These are phyloP conservation scores for Nymphicus hollandicus DNA, from an alignment of 2,113 vertebrate species.

Conservation along the genomic window DNA sequence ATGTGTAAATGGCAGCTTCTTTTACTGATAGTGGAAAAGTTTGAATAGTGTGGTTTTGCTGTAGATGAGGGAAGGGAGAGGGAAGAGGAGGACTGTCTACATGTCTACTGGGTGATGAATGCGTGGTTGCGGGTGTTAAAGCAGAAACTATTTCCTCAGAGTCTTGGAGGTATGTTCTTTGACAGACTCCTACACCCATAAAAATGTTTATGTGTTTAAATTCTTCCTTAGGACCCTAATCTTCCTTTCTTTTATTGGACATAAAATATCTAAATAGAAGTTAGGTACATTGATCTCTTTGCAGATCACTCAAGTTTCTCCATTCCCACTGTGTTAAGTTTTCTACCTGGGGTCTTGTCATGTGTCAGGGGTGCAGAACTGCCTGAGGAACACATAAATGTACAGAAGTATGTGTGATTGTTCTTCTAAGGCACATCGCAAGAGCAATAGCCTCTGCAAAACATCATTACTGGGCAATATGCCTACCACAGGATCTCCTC, in stretches of 20 bases:
- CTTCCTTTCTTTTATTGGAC: background rate
- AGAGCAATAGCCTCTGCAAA: background rate
- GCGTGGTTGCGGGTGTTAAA: constrained; percentile 52
- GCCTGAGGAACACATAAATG: background rate
- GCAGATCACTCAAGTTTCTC: background rate
- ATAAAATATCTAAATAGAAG: constrained; percentile 1
- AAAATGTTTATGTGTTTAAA: constrained; percentile 39
- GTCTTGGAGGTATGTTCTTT: constrained; percentile 36
- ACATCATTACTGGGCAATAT: background rate
- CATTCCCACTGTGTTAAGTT: background rate
- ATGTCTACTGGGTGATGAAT: constrained; percentile 35
- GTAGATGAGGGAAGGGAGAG: background rate
- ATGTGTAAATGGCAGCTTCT: constrained; percentile 58
- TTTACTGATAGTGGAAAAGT: constrained; percentile 16
- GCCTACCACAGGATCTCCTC: background rate
- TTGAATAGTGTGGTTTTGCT: constrained; percentile 15
- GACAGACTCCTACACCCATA: constrained; percentile 52
- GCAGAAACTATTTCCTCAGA: constrained; percentile 46
- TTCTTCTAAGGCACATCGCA: background rate
- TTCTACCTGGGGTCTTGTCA: background rate
- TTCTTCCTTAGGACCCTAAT: constrained; percentile 11
- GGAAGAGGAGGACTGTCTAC: constrained; percentile 16
- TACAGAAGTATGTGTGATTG: background rate
- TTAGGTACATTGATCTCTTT: background rate
- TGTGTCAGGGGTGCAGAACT: background rate